A percentile compares a stretch with the other conserved stretches of the same genome.
Evolutionary conservation across 1,140 invertebrate species (phyloP).

Genomic region (Drosophila takahashii): DNA sequence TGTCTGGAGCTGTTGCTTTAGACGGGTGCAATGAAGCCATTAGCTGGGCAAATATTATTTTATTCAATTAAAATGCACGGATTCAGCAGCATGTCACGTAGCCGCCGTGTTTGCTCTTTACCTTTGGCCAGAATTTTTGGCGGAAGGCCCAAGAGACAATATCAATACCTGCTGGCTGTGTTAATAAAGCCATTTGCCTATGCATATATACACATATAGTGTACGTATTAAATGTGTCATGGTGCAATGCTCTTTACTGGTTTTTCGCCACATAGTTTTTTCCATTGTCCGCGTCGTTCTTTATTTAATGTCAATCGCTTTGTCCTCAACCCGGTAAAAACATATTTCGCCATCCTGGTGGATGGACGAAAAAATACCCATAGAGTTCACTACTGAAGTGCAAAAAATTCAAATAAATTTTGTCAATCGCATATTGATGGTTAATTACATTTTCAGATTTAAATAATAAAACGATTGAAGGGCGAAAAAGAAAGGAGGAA

Average conservation of each 20-base stretch:
- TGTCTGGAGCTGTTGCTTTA: constrained; percentile 47
- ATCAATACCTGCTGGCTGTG: constrained; percentile 40
- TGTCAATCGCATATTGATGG: constrained; percentile 49
- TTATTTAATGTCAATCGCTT: constrained; percentile 64
- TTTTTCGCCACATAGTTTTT: constrained; percentile 25
- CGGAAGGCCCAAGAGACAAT: constrained; percentile 7
- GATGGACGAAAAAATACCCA: constrained; percentile 10
- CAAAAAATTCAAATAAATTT: constrained; percentile 35
- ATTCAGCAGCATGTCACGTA: constrained; percentile 66
- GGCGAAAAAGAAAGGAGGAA: constrained; percentile 5
- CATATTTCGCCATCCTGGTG: constrained; percentile 2
- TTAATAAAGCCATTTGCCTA: constrained; percentile 77
- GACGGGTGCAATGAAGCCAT: constrained; percentile 69
- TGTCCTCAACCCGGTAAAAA: constrained; percentile 15
- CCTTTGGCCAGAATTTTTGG: constrained; percentile 31
- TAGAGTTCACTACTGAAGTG: constrained; percentile 1
- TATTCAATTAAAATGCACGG: constrained; percentile 77
- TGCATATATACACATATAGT: constrained; percentile 49
- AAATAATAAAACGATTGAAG: constrained; percentile 32
- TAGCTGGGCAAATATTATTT: constrained; percentile 80
- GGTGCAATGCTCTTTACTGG: constrained; percentile 23
- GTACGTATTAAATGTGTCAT: constrained; percentile 56
- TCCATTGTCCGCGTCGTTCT: constrained; percentile 25
- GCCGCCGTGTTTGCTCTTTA: constrained; percentile 22
- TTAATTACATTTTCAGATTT: constrained; percentile 53